phyloP scores from a whole-genome alignment of 2,888 invertebrate species.

The Yponomeuta sedellus region DNA sequence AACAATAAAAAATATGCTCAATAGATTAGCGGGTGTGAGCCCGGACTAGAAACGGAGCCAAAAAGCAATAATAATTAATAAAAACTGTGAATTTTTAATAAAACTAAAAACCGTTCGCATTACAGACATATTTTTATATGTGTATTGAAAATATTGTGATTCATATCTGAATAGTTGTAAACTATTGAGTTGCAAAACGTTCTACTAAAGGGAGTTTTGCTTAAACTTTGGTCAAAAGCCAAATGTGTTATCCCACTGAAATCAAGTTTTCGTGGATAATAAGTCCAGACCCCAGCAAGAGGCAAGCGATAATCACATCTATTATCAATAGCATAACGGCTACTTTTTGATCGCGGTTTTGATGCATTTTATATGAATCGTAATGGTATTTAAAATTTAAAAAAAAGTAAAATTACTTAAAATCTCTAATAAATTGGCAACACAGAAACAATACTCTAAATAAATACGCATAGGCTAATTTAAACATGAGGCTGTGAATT shows the following conservation, averaged over 20 bases:
- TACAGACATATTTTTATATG: conserved; percentile 67
- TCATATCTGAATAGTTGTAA: conserved; percentile 73
- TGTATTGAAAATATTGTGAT: conserved; percentile 69
- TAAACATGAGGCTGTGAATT: conserved; percentile 76
- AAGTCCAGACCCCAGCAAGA: conserved; percentile 51
- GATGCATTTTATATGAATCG: conserved; percentile 70
- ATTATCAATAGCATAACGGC: conserved; percentile 61
- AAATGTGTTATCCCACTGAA: neutral
- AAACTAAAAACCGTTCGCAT: conserved; percentile 9
- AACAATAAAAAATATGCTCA: conserved; percentile 60
- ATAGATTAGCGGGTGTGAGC: conserved; percentile 42
- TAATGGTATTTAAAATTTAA: conserved; percentile 33
- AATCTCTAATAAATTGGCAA: conserved; percentile 62
- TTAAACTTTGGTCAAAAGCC: neutral
- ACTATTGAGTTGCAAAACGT: conserved; percentile 59
- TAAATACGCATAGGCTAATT: conserved; percentile 76
- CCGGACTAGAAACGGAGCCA: conserved; percentile 38
- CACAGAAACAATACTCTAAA: conserved; percentile 73
- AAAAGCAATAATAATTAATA: conserved; percentile 62
- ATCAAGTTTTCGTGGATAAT: conserved; percentile 6
- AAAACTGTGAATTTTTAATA: conserved; percentile 54
- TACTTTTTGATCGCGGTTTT: conserved; percentile 75
- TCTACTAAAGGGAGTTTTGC: conserved; percentile 44
- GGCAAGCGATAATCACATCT: conserved; percentile 58
- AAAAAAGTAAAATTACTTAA: conserved; percentile 37